These are phyloP conservation scores for Eristalinus aeneus DNA, from an alignment of 2,888 invertebrate species.

Conservation along the genomic window DNA sequence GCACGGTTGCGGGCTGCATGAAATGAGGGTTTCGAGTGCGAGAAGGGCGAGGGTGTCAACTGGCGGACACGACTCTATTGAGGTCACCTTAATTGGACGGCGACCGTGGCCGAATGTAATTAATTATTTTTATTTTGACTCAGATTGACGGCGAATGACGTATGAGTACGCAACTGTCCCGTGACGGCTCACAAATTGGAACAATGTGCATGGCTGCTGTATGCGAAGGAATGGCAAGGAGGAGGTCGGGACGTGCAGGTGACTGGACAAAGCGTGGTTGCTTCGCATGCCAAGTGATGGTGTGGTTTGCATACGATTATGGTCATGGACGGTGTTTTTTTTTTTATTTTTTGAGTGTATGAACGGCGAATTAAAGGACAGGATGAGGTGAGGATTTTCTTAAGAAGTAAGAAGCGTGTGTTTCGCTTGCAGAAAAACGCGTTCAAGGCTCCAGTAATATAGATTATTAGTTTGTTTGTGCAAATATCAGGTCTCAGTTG, in stretches of 20 bases:
- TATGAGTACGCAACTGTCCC: constrained; percentile 8
- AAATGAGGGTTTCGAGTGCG: not conserved
- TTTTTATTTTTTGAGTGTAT: no score
- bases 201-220: not conserved
- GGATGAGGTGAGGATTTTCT: no score
- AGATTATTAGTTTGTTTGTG: no score
- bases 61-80: not conserved
- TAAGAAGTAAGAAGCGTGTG: no score
- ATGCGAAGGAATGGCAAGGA: not conserved
- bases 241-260: not conserved
- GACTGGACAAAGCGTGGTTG: not conserved
- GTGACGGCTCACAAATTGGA: not conserved
- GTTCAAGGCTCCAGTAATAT: no score
- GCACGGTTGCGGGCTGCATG: not conserved
- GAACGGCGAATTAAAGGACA: no score
- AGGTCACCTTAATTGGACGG: constrained; percentile 41
- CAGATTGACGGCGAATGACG: constrained; percentile 24
- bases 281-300: not conserved
- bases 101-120: constrained; percentile 19
- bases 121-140: constrained; percentile 46
- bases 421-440: no score
- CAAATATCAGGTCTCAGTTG: no score
- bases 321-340: no score
- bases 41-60: not conserved
- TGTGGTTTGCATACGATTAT: no score